phyloP scores from a whole-genome alignment of 2,113 vertebrate genomes.

The Fukomys damarensis region DNA sequence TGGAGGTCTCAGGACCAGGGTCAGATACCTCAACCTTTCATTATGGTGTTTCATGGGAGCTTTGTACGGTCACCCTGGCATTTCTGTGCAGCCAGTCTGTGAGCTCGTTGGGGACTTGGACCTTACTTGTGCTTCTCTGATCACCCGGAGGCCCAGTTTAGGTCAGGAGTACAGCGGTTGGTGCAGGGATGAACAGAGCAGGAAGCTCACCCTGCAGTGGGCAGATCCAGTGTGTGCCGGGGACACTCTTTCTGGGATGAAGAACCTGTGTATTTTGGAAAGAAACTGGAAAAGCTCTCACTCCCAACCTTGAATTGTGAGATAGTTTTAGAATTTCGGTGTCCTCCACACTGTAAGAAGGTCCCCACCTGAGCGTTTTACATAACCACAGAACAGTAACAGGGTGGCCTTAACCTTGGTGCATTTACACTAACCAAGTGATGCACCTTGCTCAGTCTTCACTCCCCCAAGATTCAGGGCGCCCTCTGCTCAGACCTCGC shows the following conservation, averaged over 20 bases:
- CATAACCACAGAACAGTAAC: not conserved
- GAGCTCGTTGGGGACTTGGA: not conserved
- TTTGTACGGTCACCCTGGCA: too few relatives aligned
- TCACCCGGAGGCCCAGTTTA: too few relatives aligned
- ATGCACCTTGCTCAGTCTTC: not conserved
- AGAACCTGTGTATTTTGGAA: not conserved
- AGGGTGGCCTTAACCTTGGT: not conserved
- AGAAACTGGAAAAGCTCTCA: not conserved
- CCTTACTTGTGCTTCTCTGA: not conserved
- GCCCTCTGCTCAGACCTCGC: rapidly evolving
- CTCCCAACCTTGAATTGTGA: not conserved
- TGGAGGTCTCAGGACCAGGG: not conserved
- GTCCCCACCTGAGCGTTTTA: not conserved
- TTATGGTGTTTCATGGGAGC: not conserved
- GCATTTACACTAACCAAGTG: not conserved
- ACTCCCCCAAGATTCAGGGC: too few relatives aligned
- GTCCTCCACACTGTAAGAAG: not conserved
- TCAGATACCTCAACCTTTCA: not conserved
- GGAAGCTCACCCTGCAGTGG: not conserved
- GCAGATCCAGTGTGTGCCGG: not conserved
- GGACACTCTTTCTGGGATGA: not conserved
- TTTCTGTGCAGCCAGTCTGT: not conserved
- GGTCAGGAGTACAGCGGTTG: not conserved
- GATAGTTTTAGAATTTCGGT: not conserved
- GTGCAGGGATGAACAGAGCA: not conserved